Base-by-base conservation (phyloP, 1,140 invertebrate species). In the Acyrthosiphon pisum region DNA sequence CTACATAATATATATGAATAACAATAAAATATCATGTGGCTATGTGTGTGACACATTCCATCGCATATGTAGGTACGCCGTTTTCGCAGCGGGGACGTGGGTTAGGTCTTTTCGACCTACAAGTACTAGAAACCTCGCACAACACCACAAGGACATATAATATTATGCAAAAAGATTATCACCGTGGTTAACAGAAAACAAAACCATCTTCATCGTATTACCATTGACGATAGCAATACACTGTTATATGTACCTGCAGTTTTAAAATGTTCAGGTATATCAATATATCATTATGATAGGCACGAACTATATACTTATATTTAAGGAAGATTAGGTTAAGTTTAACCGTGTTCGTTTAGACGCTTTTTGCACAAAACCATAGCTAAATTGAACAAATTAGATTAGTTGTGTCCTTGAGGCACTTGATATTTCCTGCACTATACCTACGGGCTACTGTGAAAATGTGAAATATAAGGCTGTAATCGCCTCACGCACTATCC, bases 21-120 rank as follows among this genome's bases (percentile, higher is more conserved):
- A 68, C 60, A 30, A 68, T 68, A 68, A 68, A 68, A 68, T 30
- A 68, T 14, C 30, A 84, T 23, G 35, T 76, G 76, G 18, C 30
- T 60, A 41, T 60, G 46, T 84, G n/a, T 50, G 91, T 84, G 91
- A 93, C 81, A 84, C 46, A 84, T 84, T 84, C 91, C 91, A 81
- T 81, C 37, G 20, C 7, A 44, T 35, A 56, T 50, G 18, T 50
- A 50, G 48, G 48, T 50, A 92, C 46, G 46, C 11, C n/a, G 23
- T 84, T 93, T 48, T 84, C 6, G 18, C 41, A 20, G 44, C n/a
- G 68, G 35, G 22, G 35, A 92, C 46, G 22, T 84, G 50, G 88
- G 88, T 56, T 90, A 37, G 88, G 88, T 90, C 50, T 37, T 56
- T 44, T 90, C 14, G 48, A 23, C 50, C 35, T 41, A 37, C 35